Conservation (phyloP, 2,797 vertebrate genomes). For the Streptopelia turtur region DNA sequence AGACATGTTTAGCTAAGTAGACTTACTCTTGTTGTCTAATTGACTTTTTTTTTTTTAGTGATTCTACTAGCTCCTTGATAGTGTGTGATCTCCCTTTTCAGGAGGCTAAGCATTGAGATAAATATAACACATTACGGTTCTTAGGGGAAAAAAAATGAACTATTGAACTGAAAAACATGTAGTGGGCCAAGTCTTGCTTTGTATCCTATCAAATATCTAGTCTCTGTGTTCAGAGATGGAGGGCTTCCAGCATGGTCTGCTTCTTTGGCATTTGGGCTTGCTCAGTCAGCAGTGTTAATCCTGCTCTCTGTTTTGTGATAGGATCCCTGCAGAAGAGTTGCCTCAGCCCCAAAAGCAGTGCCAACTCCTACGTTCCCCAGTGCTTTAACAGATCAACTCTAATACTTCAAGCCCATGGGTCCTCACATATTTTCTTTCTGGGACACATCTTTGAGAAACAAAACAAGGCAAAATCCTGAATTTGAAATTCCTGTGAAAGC, state of each 20-base stretch:
- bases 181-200: background rate
- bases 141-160: background rate
- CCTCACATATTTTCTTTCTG: background rate
- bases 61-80: background rate
- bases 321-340: background rate
- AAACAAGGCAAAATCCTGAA: background rate
- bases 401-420: background rate
- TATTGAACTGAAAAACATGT: background rate
- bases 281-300: background rate
- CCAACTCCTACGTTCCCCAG: background rate
- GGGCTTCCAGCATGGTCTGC: background rate
- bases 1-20: background rate
- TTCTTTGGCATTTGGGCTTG: background rate
- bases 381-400: background rate
- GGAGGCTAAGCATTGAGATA: background rate
- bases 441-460: background rate
- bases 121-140: background rate
- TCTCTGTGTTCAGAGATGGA: background rate
- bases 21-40: background rate
- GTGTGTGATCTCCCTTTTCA: background rate
- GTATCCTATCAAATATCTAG: background rate
- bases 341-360: background rate
- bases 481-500: background rate
- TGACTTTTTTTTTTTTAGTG: background rate
- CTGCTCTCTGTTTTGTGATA: background rate